phyloP scores from a whole-genome alignment of 2,797 vertebrate genomes.

The Argentina silus region DNA sequence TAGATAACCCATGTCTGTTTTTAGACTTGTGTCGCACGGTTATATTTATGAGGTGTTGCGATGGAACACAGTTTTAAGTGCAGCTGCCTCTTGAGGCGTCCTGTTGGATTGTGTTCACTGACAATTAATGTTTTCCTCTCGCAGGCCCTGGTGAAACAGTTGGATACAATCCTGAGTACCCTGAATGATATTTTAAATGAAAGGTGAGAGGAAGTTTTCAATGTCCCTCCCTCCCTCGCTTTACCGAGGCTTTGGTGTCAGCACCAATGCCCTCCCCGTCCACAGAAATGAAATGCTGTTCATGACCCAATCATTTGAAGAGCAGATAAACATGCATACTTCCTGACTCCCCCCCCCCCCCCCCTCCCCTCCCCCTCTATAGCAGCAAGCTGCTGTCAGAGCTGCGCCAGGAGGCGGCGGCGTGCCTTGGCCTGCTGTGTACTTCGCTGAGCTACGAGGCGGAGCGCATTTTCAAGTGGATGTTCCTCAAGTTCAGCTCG shows the following conservation, averaged over 20 bases:
- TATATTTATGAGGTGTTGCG: no score
- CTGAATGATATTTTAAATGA: constrained; percentile 97
- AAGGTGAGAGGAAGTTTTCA: constrained; percentile 80
- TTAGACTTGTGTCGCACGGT: not conserved
- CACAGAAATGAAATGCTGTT: no score
- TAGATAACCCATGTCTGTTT: not conserved
- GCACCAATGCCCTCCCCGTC: no score
- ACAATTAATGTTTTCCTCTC: constrained; percentile 4
- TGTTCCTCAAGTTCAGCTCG: constrained; percentile 93
- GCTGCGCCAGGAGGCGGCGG: constrained; percentile 94
- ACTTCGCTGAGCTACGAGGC: constrained; percentile 94
- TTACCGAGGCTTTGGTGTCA: not conserved
- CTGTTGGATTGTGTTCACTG: not conserved
- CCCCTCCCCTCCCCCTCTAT: constrained; percentile 19
- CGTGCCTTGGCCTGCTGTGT: constrained; percentile 94
- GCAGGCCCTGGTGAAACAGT: constrained; percentile 95
- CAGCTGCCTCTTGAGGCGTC: not conserved
- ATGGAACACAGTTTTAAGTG: not conserved
- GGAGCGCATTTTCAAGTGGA: constrained; percentile 98
- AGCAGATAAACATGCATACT: not conserved
- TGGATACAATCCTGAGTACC: constrained; percentile 96
- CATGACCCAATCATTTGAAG: no score
- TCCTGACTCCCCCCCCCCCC: not conserved
- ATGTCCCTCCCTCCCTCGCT: not conserved
- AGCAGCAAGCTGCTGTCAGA: constrained; percentile 99